Evolutionary conservation across 1,140 invertebrate species (phyloP), one percentile per base, ranked within the genome.

Genomic region (Macrobrachium rosenbergii): DNA sequence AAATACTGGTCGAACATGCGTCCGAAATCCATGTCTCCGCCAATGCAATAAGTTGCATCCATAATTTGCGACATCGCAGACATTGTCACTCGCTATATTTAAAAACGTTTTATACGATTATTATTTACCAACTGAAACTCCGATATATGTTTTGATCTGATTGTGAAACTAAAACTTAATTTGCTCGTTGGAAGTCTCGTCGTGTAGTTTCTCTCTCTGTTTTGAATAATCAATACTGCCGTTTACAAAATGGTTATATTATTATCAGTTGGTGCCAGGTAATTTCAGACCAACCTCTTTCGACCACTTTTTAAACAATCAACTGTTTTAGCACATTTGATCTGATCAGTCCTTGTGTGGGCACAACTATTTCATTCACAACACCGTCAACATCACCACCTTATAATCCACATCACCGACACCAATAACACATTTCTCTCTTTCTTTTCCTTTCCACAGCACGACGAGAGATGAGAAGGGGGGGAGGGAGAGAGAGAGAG

Each of bases 11-110:
- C 85, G 63, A 87, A 87, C 85, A 87, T 87, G 52, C 85, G 64
- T 8, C 85, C 85, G 72, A 87, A 87, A 75, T 87, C 85, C 85
- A 87, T 87, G 75, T 87, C 85, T 23, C 85, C 85, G 59, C 85
- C 85, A 58, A 87, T 87, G 72, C 85, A 87, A 62, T 87, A 87
- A 14, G 85, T 87, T 21, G 85, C 85, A 79, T 87, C 85, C 85
- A 87, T 87, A 52, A 87, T 87, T 64, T 87, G 85, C n/a, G 85
- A 87, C 85, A 87, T 87, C 8, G 85, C 85, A 63, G 85, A 87
- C 85, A 87, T 87, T 43, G 19, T 69, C 23, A 60, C 45, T 59
- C 19, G 28, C 60, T 28, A 19, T 58, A 21, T 60, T 17, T 60
- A 23, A n/a, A 17, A 16, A n/a, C 60, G 23, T 79, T 23, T 23